A percentile compares a stretch with the other conserved stretches of the same genome.
Conservation (phyloP, 2,113 vertebrate genomes). For the Tenebrosternarchus preto region DNA sequence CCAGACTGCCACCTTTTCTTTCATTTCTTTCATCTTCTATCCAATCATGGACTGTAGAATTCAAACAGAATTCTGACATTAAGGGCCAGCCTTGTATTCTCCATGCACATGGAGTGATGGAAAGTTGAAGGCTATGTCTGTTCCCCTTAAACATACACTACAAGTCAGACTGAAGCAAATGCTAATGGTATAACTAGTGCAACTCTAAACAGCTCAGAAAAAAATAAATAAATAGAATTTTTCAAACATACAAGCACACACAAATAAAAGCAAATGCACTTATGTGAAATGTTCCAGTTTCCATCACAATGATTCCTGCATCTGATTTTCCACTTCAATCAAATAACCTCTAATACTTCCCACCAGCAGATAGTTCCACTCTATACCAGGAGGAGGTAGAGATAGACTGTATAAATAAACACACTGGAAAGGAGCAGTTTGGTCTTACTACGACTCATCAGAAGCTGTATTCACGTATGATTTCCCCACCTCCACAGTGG, state of each 20-base stretch:
- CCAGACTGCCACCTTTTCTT: slow-evolving; percentile 21
- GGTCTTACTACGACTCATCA: slow-evolving; percentile 6
- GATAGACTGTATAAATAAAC: not conserved
- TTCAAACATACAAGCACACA: too few species aligned
- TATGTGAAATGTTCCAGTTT: not conserved
- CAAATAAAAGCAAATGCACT: not conserved
- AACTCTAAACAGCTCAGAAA: too few species aligned
- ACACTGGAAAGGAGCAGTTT: not conserved
- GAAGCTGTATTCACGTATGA: not conserved
- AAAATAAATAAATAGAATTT: too few species aligned
- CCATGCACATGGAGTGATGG: not conserved
- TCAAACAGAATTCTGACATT: not conserved
- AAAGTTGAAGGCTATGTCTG: not conserved
- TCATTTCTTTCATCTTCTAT: slow-evolving; percentile 2
- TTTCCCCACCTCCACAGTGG: too few species aligned
- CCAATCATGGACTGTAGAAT: not conserved
- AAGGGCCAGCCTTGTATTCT: not conserved
- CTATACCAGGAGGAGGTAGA: not conserved
- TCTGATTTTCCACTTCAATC: not conserved
- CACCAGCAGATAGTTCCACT: not conserved
- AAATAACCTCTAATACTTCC: not conserved
- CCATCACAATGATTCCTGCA: not conserved
- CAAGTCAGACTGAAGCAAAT: not conserved
- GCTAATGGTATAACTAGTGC: too few species aligned
- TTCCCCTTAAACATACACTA: too few species aligned